Evolutionary conservation across 2,113 vertebrate species (phyloP).

Genomic region (Psophia crepitans): DNA sequence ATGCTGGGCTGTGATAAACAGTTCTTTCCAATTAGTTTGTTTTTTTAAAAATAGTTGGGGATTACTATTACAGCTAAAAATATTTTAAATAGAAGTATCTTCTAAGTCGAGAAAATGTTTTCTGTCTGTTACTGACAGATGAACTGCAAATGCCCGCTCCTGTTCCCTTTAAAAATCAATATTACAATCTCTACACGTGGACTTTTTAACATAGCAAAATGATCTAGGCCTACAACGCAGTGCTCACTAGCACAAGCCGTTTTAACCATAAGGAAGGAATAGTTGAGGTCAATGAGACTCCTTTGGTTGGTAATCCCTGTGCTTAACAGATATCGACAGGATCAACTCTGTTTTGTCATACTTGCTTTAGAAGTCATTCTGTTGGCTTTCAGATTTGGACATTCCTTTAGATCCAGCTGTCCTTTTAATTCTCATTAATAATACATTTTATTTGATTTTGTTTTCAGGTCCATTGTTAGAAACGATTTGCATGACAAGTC

Average conservation of each 20-base stretch:
- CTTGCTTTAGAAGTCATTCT: background rate
- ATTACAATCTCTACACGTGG: background rate
- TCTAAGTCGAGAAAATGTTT: background rate
- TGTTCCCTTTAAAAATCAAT: background rate
- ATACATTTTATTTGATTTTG: background rate
- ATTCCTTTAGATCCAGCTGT: background rate
- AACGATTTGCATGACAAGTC: background rate
- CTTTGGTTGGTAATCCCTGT: background rate
- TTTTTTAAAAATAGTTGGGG: background rate
- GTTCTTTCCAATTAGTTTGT: conserved; percentile 30
- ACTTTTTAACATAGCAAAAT: background rate
- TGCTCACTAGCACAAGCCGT: background rate
- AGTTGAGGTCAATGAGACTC: background rate
- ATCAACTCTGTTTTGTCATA: background rate
- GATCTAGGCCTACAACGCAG: background rate
- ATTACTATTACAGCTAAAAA: conserved; percentile 32
- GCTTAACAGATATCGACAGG: background rate
- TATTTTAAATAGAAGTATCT: background rate
- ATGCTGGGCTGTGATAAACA: conserved; percentile 4
- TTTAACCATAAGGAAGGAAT: background rate
- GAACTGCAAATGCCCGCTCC: background rate
- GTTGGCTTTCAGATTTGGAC: background rate
- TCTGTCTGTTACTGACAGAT: background rate
- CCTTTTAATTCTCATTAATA: background rate
- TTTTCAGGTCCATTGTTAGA: background rate